Conservation (phyloP, 2,113 vertebrate species). For the Sylvietta virens region DNA sequence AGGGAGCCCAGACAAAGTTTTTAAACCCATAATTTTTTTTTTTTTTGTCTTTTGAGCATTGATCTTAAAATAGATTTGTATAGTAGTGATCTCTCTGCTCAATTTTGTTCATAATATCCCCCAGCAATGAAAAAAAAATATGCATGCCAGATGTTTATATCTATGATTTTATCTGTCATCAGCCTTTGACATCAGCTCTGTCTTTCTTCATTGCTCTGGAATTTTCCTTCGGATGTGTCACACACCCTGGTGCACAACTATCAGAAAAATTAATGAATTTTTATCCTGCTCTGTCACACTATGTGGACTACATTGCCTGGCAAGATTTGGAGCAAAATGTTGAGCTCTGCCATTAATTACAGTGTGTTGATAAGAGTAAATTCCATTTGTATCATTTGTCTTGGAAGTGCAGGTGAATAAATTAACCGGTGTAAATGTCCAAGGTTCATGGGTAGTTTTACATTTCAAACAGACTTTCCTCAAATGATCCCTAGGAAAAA, state of each 20-base stretch:
- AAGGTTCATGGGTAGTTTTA: neutral
- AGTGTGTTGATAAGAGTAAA: neutral
- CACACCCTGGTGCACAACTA: neutral
- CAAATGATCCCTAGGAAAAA: neutral
- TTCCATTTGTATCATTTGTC: neutral
- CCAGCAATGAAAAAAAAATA: neutral
- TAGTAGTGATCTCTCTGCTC: neutral
- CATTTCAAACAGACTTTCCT: neutral
- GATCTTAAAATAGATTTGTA: neutral
- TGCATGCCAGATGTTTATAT: neutral
- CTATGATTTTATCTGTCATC: neutral
- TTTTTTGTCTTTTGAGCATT: neutral
- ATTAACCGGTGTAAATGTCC: neutral
- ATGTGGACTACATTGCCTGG: neutral
- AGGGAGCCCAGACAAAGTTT: neutral
- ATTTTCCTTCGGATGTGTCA: neutral
- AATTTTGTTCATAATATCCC: neutral
- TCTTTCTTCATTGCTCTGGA: neutral
- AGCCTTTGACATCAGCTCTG: neutral
- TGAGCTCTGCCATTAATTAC: neutral
- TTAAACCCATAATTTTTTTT: neutral
- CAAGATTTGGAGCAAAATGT: neutral
- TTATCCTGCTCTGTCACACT: neutral
- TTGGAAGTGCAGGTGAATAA: neutral
- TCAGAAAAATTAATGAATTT: neutral